Evolutionary conservation across 2,888 invertebrate species (phyloP), one percentile per base, ranked within the genome.

Genomic region (Acleris sparsana): DNA sequence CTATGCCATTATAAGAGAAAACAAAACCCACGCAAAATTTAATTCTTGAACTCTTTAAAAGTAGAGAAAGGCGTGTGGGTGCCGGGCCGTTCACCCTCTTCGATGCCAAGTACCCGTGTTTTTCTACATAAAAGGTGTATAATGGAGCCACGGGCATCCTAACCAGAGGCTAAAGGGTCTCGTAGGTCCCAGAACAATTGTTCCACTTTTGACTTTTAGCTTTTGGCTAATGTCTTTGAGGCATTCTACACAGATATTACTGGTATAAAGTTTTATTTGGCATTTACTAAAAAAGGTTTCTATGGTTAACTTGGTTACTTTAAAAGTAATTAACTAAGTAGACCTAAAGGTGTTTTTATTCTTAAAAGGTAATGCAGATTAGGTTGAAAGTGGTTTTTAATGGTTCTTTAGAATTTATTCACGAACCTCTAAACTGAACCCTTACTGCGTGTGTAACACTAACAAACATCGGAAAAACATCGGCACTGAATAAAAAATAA

Each of bases 11-110:
- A n/a, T 22, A 22, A 46, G n/a, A 6, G 13, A 57, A 57, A 57
- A 44, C 25, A 46, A 57, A 46, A 46, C 17, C 25, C 1, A 22
- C 25, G 25, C n/a, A 44, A 56, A 44, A 43, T 55, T 55, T 55
- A 55, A 55, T 55, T 55, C 55, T 22, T 55, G 43, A 55, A 55
- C 55, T 55, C 55, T 43, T 55, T 55, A 55, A 53, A 55, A 55
- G 44, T 56, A 20, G 56, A n/a, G 43, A 56, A 44, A 44, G n/a
- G 22, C 46, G 44, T 57, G 57, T 57, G 46, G 46, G 17, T 46
- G 46, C 57, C 44, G 46, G 17, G 17, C 46, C 20, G 56, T 22
- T 44, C 22, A 22, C 43, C 7, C 9, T 57, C 0, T n/a, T 3
- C 11, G 16, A 0, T 25, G 46, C 57, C 57, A 13, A 7, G 11